phyloP scores from a whole-genome alignment of 2,113 vertebrate genomes.

The Megatriorchis doriae region DNA sequence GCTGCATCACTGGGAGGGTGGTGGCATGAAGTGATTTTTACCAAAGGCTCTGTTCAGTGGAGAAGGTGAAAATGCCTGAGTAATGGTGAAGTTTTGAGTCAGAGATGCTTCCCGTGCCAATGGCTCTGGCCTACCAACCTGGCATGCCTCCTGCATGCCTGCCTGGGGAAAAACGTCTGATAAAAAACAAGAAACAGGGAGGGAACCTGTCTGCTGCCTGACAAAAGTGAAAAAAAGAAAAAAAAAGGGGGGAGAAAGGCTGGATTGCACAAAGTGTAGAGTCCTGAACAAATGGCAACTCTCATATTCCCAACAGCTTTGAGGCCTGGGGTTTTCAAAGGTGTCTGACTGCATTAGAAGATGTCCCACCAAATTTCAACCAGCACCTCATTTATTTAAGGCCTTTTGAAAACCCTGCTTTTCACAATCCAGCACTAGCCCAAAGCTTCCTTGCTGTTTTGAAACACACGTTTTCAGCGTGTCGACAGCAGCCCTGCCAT shows the following conservation, averaged over 20 bases:
- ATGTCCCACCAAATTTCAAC: slow-evolving; percentile 8
- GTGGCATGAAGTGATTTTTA: neutral
- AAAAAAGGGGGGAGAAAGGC: neutral
- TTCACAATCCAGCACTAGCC: neutral
- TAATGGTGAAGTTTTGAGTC: neutral
- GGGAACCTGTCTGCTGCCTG: neutral
- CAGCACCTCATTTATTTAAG: slow-evolving; percentile 20
- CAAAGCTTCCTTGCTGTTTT: slow-evolving; percentile 22
- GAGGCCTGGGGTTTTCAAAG: neutral
- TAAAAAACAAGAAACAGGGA: neutral
- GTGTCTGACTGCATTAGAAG: neutral
- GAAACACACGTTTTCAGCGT: neutral
- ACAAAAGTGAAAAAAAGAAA: neutral
- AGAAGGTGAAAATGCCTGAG: neutral
- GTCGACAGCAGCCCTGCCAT: neutral
- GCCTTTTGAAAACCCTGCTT: slow-evolving; percentile 17
- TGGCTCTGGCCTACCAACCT: neutral
- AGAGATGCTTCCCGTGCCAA: neutral
- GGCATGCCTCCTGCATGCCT: neutral
- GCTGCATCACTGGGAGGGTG: neutral
- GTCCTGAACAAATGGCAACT: neutral
- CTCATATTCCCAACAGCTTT: neutral
- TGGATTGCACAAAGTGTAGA: neutral
- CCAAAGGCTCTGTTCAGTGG: neutral
- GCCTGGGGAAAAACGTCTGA: neutral